A percentile compares a stretch with the other conserved stretches of the same genome.
Conservation (phyloP, 1,140 invertebrate species). For the Ips typographus region DNA sequence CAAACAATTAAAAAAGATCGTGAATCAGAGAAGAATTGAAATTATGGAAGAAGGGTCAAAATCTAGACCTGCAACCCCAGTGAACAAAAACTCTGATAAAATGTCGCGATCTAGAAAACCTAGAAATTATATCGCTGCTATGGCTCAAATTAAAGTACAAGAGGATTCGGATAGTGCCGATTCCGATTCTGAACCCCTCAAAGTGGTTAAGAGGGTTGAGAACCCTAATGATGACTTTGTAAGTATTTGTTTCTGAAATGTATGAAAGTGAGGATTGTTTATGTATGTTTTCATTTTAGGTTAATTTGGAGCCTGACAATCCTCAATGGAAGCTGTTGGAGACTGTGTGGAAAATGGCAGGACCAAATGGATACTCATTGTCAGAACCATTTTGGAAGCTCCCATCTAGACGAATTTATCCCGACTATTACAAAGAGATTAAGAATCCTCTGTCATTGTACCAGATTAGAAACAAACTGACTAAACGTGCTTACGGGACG, state of each 20-base stretch:
- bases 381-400: slow-evolving; percentile 92
- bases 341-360: slow-evolving; percentile 53
- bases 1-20: slow-evolving; percentile 75
- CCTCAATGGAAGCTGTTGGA: slow-evolving; percentile 59
- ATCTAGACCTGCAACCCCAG: slow-evolving; percentile 1
- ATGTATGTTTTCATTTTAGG: slow-evolving; percentile 14
- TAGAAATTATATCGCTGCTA: slow-evolving; percentile 24
- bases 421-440: slow-evolving; percentile 98
- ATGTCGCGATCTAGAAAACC: slow-evolving; percentile 4
- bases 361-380: slow-evolving; percentile 59
- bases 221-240: slow-evolving; percentile 26
- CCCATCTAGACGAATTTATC: slow-evolving; percentile 86
- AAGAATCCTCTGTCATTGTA: slow-evolving; percentile 92
- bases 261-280: background rate
- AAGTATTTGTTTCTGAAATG: slow-evolving; percentile 7
- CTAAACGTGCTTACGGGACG: slow-evolving; percentile 81
- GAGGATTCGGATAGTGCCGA: slow-evolving; percentile 8
- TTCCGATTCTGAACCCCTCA: slow-evolving; percentile 12
- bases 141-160: slow-evolving; percentile 20
- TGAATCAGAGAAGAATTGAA: slow-evolving; percentile 59
- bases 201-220: slow-evolving; percentile 2
- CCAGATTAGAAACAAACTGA: slow-evolving; percentile 90
- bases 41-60: slow-evolving; percentile 55
- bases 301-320: slow-evolving; percentile 48
- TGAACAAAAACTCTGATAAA: slow-evolving; percentile 11